phyloP scores from a whole-genome alignment of 2,888 invertebrate species.

The Thymelicus acteon region DNA sequence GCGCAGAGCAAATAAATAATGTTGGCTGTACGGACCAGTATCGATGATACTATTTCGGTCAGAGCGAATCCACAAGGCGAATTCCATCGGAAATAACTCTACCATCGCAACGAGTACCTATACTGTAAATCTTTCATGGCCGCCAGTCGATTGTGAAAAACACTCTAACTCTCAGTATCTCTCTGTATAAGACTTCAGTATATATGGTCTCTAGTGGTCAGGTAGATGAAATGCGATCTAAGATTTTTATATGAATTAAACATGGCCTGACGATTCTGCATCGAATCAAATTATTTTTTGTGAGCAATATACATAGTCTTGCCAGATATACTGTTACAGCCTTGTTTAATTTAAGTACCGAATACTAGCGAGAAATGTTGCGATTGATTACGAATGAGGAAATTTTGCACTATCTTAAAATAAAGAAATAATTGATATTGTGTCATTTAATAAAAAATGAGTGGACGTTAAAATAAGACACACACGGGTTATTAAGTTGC shows the following conservation, averaged over 20 bases:
- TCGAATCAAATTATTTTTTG: neutral
- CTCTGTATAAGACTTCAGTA: slow-evolving; percentile 40
- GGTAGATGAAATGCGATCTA: neutral
- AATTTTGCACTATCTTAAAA: too few species aligned
- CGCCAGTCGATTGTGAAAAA: slow-evolving; percentile 72
- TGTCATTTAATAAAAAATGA: too few species aligned
- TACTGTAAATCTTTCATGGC: slow-evolving; percentile 74
- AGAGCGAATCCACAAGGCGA: slow-evolving; percentile 76
- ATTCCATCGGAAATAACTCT: slow-evolving; percentile 79
- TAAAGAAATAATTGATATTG: too few species aligned
- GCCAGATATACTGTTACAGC: too few species aligned
- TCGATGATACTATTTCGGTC: slow-evolving; percentile 75
- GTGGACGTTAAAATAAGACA: too few species aligned
- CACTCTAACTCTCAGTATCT: slow-evolving; percentile 58
- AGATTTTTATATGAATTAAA: neutral
- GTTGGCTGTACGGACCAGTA: slow-evolving; percentile 52
- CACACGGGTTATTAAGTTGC: too few species aligned
- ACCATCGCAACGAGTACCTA: slow-evolving; percentile 62
- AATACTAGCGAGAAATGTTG: too few species aligned
- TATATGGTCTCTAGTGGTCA: slow-evolving; percentile 42
- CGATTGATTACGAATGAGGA: too few species aligned
- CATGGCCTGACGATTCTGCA: neutral
- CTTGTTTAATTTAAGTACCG: too few species aligned
- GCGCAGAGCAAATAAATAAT: slow-evolving; percentile 32
- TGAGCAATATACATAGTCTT: too few species aligned